phyloP scores from a whole-genome alignment of 2,888 invertebrate genomes.

The Piscicola geometra region DNA sequence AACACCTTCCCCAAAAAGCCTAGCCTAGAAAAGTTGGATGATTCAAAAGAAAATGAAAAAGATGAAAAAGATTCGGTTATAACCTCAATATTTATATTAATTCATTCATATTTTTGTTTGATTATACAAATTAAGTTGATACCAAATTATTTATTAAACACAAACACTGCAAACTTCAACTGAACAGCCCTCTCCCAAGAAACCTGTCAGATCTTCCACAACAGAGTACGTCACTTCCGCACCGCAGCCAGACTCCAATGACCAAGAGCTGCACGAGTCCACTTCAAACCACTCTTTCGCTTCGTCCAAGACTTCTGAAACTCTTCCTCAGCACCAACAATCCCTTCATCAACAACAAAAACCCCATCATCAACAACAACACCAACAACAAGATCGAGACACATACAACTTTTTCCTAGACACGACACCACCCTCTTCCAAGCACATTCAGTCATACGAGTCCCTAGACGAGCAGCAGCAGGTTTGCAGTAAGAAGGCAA shows the following conservation, averaged over 20 bases:
- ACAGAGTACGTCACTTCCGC: background rate
- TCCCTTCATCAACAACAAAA: background rate
- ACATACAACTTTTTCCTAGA: background rate
- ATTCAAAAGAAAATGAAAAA: too few species aligned
- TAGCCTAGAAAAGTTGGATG: too few species aligned
- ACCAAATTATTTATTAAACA: too few species aligned
- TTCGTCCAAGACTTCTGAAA: background rate
- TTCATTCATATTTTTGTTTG: too few species aligned
- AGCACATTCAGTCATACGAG: background rate
- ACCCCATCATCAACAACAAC: background rate
- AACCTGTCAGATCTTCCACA: too few species aligned
- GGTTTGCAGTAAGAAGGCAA: too few species aligned
- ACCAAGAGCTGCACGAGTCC: background rate
- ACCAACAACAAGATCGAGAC: background rate
- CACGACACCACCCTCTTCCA: background rate
- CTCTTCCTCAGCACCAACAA: background rate
- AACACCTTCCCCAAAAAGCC: constrained; percentile 19
- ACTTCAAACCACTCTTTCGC: background rate
- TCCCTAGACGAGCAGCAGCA: too few species aligned
- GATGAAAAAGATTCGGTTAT: too few species aligned
- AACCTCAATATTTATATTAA: too few species aligned
- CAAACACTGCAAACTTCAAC: too few species aligned
- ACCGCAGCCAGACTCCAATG: background rate
- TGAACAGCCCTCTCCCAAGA: too few species aligned
- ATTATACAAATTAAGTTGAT: too few species aligned